phyloP scores from a whole-genome alignment of 2,888 invertebrate genomes.

The Diarsia mendica region DNA sequence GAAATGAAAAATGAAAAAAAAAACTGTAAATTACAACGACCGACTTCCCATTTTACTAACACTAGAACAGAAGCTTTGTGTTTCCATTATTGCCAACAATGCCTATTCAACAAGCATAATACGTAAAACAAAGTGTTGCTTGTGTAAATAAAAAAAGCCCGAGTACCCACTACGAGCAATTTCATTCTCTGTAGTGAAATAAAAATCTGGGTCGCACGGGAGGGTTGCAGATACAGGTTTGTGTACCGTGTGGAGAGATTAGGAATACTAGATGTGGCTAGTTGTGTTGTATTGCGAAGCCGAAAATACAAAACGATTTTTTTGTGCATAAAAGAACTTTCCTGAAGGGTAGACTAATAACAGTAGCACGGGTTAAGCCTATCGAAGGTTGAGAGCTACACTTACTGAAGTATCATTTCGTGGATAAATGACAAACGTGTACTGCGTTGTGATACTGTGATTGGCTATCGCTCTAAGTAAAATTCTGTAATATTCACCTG shows the following conservation, averaged over 20 bases:
- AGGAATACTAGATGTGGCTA: conserved; percentile 70
- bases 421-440: background rate
- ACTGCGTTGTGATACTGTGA: background rate
- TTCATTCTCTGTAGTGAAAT: conserved; percentile 87
- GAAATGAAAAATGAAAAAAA: conserved; percentile 13
- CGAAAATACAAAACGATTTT: background rate
- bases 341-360: background rate
- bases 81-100: conserved; percentile 59
- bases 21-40: conserved; percentile 37
- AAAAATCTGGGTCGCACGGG: conserved; percentile 88
- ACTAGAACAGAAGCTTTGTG: conserved; percentile 49
- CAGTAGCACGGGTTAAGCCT: background rate
- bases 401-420: background rate
- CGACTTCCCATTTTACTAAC: conserved; percentile 34
- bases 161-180: conserved; percentile 83
- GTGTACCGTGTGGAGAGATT: conserved; percentile 55
- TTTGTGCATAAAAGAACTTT: background rate
- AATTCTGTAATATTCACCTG: background rate
- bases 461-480: background rate
- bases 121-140: conserved; percentile 80
- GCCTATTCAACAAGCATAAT: conserved; percentile 72
- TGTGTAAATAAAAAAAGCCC: conserved; percentile 75
- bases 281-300: background rate
- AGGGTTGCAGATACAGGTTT: conserved; percentile 74
- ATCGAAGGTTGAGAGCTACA: background rate